Percentiles rank a stretch among this genome's conserved stretches.
Conservation (phyloP, 2,113 vertebrate species). For the Coturnix japonica region DNA sequence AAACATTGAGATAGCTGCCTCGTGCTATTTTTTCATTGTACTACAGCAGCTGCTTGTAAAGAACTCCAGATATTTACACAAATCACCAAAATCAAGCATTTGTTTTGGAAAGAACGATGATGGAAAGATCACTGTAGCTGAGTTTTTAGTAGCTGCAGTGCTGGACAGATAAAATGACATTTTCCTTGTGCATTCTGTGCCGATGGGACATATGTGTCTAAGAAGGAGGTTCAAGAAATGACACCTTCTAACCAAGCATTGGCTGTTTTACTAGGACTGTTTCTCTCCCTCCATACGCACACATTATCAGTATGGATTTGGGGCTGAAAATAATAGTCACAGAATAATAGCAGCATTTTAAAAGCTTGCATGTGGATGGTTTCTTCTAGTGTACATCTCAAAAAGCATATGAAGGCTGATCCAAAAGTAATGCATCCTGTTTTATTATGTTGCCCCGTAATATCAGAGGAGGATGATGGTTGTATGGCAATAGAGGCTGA, state of each 20-base stretch:
- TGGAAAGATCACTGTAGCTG: neutral
- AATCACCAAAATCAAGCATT: neutral
- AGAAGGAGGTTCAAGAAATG: neutral
- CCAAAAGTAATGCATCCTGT: too few relatives aligned
- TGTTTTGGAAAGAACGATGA: neutral
- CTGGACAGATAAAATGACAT: neutral
- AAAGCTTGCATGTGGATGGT: neutral
- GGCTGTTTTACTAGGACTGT: neutral
- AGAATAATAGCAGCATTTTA: neutral
- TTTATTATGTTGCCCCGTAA: too few relatives aligned
- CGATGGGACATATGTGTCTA: neutral
- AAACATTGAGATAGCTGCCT: neutral
- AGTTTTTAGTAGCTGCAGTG: neutral
- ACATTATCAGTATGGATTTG: neutral
- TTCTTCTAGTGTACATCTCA: neutral
- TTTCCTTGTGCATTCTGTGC: neutral
- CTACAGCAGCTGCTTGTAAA: neutral
- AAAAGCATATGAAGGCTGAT: neutral
- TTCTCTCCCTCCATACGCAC: neutral
- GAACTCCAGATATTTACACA: neutral
- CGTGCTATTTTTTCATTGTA: neutral
- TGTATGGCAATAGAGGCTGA: too few relatives aligned
- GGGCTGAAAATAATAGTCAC: neutral
- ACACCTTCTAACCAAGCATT: neutral
- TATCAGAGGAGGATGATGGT: too few relatives aligned